Base-by-base conservation (phyloP, 1,140 invertebrate genomes). In the Penaeus japonicus region DNA sequence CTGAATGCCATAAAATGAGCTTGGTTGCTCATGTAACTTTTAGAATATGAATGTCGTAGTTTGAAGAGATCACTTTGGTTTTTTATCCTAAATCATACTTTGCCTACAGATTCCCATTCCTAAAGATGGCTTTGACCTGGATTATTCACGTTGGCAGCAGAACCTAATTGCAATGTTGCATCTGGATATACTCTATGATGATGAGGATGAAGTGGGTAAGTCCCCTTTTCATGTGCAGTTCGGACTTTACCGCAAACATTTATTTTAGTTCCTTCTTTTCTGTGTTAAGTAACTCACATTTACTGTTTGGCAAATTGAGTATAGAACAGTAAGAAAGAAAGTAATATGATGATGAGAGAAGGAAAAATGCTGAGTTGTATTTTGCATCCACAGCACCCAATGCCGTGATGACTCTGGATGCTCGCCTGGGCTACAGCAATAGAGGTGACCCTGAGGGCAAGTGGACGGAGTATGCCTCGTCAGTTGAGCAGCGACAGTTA, bases 101-200 rank as follows among this genome's bases (percentile, higher is more conserved):
- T 62, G 47, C 24, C 35, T n/a, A 32, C 85, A 97, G 95, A 95
- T 99, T 93, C 98, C 97, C 18, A 92, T 96, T 20, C 96, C 96
- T 4, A 94, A 96, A 90, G 96, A 96, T 47, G 94, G 94, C 30
- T 92, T 94, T 57, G 93, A 94, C 17, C 92, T 99, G 73, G 97
- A 99, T 92, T 99, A 98, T 93, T 98, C 97, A 7, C 94, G 98
- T 86, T 99, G 98, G 98, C 98, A 99, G 92, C 98, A 99, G 93
- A 99, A 97, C 93, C 94, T 99, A 65, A 97, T 99, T 82, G 97
- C 97, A 0, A 96, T 99, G 35, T 92, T 99, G 17, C 95, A 98
- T 91, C 93, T 98, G 39, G 97, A 99, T 90, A 94, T 97, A 75
- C 92, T 93, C 24, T 95, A 96, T 91, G 93, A 94, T 89, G 92